A percentile compares a stretch with the other conserved stretches of the same genome.
phyloP scores from a whole-genome alignment of 2,113 vertebrate species.

The Carassius auratus region DNA sequence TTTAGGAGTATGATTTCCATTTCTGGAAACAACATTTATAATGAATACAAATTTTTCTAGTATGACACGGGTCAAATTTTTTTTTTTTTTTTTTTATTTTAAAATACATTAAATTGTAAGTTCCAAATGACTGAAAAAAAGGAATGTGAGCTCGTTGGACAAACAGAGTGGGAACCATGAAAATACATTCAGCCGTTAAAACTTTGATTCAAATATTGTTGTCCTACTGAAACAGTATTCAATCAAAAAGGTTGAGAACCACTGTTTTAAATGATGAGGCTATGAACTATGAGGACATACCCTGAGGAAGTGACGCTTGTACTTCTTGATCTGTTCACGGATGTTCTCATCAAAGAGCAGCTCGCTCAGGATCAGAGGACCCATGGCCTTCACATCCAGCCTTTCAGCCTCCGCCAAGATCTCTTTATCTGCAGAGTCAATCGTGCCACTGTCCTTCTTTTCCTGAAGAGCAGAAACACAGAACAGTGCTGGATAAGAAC shows the following conservation, averaged over 20 bases:
- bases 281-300: conserved; percentile 72
- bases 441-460: conserved; percentile 91
- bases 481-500: not conserved
- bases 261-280: not conserved
- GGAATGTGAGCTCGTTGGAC: too few relatives aligned
- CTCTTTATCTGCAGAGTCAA: conserved; percentile 92
- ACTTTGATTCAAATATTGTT: not conserved
- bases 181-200: too few relatives aligned
- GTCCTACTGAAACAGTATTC: not conserved
- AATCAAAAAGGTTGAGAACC: not conserved
- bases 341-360: conserved; percentile 81
- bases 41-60: too few relatives aligned
- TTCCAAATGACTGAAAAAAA: too few relatives aligned
- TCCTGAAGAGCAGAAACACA: conserved; percentile 74
- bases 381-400: conserved; percentile 96
- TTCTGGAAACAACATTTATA: too few relatives aligned
- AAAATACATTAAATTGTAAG: too few relatives aligned
- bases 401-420: conserved; percentile 97
- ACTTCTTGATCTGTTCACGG: conserved; percentile 95
- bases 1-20: too few relatives aligned
- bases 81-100: too few relatives aligned
- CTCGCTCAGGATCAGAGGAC: conserved; percentile 94
- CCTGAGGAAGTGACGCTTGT: conserved; percentile 94
- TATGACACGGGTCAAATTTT: too few relatives aligned
- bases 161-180: too few relatives aligned